Percentiles rank a stretch among this genome's conserved stretches.
Conservation (phyloP, 2,797 vertebrate species). For the Acestrorhynchus altus region DNA sequence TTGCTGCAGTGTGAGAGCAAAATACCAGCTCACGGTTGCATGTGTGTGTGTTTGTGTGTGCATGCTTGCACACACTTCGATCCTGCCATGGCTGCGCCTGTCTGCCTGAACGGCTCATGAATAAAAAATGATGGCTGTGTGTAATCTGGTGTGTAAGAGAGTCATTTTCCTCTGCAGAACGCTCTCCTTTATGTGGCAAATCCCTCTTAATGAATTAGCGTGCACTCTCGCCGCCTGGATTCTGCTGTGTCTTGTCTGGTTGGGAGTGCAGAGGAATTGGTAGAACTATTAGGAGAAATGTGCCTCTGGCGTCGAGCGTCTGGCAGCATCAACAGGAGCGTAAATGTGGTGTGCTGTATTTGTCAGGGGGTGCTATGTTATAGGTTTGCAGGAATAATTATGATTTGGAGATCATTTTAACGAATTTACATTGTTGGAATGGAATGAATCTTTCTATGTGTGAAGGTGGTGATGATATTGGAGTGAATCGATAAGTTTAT, state of each 20-base stretch:
- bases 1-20: conserved; percentile 44
- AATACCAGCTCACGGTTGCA: conserved; percentile 36
- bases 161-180: conserved; percentile 16
- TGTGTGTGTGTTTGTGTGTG: conserved; percentile 34
- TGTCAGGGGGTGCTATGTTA: not conserved
- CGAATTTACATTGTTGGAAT: too few species aligned
- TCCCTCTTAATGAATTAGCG: conserved; percentile 2
- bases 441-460: too few species aligned
- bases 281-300: not conserved
- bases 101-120: not conserved
- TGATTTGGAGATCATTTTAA: too few species aligned
- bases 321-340: not conserved
- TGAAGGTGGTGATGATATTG: too few species aligned
- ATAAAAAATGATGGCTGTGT: conserved; percentile 22
- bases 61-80: not conserved
- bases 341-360: not conserved
- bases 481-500: too few species aligned
- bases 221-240: not conserved
- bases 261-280: not conserved
- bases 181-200: conserved; percentile 4
- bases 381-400: too few species aligned
- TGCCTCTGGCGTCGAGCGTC: not conserved
- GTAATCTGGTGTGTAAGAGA: not conserved
- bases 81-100: conserved; percentile 21
- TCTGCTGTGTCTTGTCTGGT: not conserved